phyloP scores from a whole-genome alignment of 1,140 invertebrate species.

The Drosophila oshimai region DNA sequence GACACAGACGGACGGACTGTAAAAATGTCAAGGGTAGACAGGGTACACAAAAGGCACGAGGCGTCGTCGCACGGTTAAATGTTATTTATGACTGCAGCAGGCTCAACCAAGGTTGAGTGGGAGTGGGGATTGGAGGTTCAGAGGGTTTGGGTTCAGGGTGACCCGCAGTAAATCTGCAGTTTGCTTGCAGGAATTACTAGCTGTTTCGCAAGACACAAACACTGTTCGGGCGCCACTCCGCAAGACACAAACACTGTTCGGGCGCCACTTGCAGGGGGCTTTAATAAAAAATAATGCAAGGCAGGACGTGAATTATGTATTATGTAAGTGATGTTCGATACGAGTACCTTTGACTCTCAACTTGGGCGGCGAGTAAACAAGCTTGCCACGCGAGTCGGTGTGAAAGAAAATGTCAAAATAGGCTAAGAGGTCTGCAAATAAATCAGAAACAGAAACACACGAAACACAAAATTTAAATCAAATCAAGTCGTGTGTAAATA shows the following conservation, averaged over 20 bases:
- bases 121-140: not conserved
- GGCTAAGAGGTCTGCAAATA: conserved; percentile 89
- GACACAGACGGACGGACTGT: conserved; percentile 48
- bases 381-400: conserved; percentile 89
- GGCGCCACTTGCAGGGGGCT: no score
- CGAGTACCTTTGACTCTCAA: conserved; percentile 88
- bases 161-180: conserved; percentile 56
- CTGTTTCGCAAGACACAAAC: conserved; percentile 43
- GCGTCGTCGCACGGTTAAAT: conserved; percentile 51
- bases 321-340: conserved; percentile 49
- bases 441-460: conserved; percentile 83
- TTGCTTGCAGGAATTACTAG: conserved; percentile 32
- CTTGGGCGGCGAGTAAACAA: conserved; percentile 87
- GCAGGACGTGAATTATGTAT: not conserved
- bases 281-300: not conserved
- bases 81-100: conserved; percentile 73
- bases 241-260: conserved; percentile 45
- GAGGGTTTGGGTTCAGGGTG: not conserved
- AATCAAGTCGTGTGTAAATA: conserved; percentile 18
- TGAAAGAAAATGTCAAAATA: conserved; percentile 90
- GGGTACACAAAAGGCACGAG: conserved; percentile 13
- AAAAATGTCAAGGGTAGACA: conserved; percentile 72
- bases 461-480: conserved; percentile 44
- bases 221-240: conserved; percentile 45
- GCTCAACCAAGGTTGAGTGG: conserved; percentile 4